These are phyloP conservation scores for Hypsibius dujardini DNA, from an alignment of 1,140 invertebrate species.

Conservation along the genomic window DNA sequence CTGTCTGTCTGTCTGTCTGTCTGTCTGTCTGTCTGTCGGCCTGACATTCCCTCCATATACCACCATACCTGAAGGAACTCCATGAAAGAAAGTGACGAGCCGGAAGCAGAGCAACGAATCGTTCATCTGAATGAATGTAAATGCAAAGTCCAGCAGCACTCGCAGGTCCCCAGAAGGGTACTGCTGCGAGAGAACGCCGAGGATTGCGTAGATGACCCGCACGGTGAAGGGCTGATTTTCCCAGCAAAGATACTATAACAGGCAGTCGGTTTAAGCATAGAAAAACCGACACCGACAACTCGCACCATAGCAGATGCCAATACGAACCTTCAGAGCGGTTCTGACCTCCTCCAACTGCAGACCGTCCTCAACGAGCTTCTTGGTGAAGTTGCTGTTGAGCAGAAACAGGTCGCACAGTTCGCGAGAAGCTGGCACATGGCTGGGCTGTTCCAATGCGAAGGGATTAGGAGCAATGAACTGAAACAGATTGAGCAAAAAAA, in stretches of 20 bases:
- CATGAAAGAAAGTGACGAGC: background rate
- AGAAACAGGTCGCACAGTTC: background rate
- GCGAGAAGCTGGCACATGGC: background rate
- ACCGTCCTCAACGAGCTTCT: constrained; percentile 1
- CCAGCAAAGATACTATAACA: background rate
- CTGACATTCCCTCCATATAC: background rate
- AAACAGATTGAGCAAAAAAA: background rate
- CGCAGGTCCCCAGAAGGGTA: background rate
- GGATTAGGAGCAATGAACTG: background rate
- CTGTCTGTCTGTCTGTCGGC: background rate
- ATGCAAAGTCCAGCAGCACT: background rate
- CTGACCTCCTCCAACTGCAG: background rate
- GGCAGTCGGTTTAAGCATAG: background rate
- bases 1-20: background rate
- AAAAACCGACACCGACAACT: background rate
- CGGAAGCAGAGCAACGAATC: background rate
- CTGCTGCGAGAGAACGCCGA: background rate
- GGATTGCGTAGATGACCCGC: background rate
- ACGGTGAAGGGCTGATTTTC: background rate
- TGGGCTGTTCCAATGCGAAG: background rate
- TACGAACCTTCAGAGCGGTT: background rate
- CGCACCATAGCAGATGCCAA: background rate
- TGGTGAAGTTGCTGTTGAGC: background rate
- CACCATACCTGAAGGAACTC: background rate
- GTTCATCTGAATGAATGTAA: background rate